A percentile compares a stretch with the other conserved stretches of the same genome.
Conservation (phyloP, 2,888 invertebrate genomes). For the Anthrax anthrax region DNA sequence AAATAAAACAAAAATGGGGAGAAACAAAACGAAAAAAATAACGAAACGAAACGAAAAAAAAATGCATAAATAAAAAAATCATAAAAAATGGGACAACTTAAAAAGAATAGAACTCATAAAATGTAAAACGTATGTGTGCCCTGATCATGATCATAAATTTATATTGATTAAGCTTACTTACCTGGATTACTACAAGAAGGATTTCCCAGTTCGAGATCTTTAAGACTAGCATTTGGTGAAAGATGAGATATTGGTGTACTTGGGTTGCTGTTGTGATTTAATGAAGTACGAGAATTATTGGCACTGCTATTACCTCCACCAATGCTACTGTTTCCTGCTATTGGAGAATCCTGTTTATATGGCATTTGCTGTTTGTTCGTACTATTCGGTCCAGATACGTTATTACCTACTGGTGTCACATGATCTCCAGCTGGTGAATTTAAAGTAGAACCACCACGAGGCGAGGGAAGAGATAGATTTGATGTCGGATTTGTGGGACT, state of each 20-base stretch:
- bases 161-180: slow-evolving; percentile 2
- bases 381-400: slow-evolving; percentile 8
- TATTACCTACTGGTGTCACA: slow-evolving; percentile 16
- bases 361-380: slow-evolving; percentile 23
- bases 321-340: slow-evolving; percentile 9
- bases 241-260: slow-evolving; percentile 52
- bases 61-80: not conserved
- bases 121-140: not conserved
- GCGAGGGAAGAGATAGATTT: slow-evolving; percentile 59
- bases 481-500: slow-evolving; percentile 58
- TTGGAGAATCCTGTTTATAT: slow-evolving; percentile 47
- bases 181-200: slow-evolving; percentile 13
- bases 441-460: slow-evolving; percentile 47
- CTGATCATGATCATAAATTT: not conserved
- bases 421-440: slow-evolving; percentile 54
- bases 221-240: slow-evolving; percentile 39
- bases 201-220: slow-evolving; percentile 24
- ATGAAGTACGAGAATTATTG: slow-evolving; percentile 15
- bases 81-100: not conserved
- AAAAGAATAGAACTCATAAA: not conserved
- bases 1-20: not conserved
- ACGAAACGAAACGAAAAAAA: slow-evolving; percentile 1
- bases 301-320: slow-evolving; percentile 17
- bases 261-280: slow-evolving; percentile 52
- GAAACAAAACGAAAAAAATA: not conserved